A percentile compares a stretch with the other conserved stretches of the same genome.
These are phyloP conservation scores for Pardalotus punctatus DNA, from an alignment of 2,113 vertebrate genomes.

Conservation along the genomic window DNA sequence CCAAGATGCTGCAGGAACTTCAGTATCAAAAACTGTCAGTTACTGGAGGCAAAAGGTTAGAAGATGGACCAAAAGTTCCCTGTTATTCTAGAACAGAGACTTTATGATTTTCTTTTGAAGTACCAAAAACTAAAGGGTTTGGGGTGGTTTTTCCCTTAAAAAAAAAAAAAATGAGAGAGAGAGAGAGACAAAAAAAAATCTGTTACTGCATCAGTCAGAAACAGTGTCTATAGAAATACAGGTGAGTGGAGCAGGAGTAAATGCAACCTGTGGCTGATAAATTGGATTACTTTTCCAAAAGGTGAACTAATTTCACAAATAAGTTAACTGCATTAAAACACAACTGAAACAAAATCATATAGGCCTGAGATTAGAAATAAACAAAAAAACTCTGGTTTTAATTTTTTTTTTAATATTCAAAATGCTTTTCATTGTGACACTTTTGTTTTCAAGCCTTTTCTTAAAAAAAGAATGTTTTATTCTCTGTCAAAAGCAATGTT, in stretches of 20 bases:
- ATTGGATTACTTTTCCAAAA: not conserved
- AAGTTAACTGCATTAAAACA: not conserved
- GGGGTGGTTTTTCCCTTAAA: rapidly evolving
- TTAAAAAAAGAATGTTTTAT: not conserved
- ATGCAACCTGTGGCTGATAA: not conserved
- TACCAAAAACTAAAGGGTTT: not conserved
- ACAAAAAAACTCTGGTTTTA: not conserved
- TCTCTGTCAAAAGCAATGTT: not conserved
- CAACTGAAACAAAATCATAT: not conserved
- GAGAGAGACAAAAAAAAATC: not conserved
- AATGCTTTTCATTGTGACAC: not conserved
- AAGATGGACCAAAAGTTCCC: not conserved
- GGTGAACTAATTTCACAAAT: not conserved
- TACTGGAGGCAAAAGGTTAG: not conserved
- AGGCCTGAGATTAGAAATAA: not conserved
- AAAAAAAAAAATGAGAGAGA: not conserved
- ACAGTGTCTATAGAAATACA: not conserved
- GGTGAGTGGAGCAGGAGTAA: not conserved
- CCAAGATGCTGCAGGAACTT: not conserved
- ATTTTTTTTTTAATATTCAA: not conserved
- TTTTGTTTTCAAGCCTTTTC: not conserved
- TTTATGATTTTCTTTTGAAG: not conserved
- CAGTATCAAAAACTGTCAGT: not conserved
- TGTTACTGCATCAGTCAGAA: not conserved
- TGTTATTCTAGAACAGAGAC: not conserved